A percentile compares a stretch with the other conserved stretches of the same genome.
phyloP scores from a whole-genome alignment of 2,888 invertebrate genomes.

The Megastigmus dorsalis region DNA sequence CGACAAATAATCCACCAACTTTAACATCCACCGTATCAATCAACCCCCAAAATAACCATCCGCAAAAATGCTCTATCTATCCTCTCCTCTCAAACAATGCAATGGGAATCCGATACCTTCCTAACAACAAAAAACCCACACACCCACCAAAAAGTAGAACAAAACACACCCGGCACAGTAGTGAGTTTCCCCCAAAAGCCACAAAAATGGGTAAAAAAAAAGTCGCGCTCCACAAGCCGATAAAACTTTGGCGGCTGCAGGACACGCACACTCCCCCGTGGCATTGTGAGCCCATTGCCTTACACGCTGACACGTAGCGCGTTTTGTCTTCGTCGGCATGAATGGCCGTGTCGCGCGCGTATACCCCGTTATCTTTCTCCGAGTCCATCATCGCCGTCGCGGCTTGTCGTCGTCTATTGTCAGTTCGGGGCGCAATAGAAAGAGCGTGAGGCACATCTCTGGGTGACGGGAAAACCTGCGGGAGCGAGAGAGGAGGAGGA shows the following conservation, averaged over 20 bases:
- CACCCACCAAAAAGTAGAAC: conserved; percentile 3
- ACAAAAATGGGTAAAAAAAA: conserved; percentile 24
- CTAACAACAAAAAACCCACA: conserved; percentile 5
- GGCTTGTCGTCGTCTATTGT: conserved; percentile 30
- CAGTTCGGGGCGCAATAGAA: too few relatives aligned
- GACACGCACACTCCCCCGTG: background rate
- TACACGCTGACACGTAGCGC: conserved; percentile 24
- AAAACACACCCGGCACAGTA: conserved; percentile 14
- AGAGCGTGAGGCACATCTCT: conserved; percentile 3
- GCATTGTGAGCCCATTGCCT: conserved; percentile 3
- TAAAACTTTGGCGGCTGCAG: conserved; percentile 34
- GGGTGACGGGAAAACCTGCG: too few relatives aligned
- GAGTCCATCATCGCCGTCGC: conserved; percentile 43
- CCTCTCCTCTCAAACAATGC: background rate
- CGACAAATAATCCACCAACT: too few relatives aligned
- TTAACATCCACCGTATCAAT: too few relatives aligned
- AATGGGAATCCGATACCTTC: conserved; percentile 6
- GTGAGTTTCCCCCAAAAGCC: conserved; percentile 45
- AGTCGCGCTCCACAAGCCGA: conserved; percentile 38
- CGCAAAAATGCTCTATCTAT: background rate
- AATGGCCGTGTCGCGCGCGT: conserved; percentile 28
- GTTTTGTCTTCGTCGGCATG: conserved; percentile 58
- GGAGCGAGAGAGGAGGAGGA: conserved; percentile 6
- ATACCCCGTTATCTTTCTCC: conserved; percentile 45
- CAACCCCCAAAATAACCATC: background rate